Percentiles rank a stretch among this genome's conserved stretches.
Evolutionary conservation across 2,888 invertebrate genomes (phyloP).

Genomic region (Xanthia icteritia): DNA sequence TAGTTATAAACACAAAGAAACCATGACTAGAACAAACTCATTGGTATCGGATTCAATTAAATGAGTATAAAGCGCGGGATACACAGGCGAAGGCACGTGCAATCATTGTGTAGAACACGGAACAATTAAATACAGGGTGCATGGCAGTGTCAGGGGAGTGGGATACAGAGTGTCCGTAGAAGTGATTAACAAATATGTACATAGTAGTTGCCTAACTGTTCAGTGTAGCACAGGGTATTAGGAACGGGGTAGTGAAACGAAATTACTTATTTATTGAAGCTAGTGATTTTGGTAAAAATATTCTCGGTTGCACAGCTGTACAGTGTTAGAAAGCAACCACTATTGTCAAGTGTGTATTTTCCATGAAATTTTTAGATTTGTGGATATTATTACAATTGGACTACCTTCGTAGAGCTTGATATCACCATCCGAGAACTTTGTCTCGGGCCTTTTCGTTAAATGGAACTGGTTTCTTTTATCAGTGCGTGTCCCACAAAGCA

Average conservation of each 20-base stretch:
- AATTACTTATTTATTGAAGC: too few species aligned
- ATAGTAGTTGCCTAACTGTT: too few species aligned
- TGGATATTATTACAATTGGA: too few species aligned
- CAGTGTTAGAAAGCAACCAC: too few species aligned
- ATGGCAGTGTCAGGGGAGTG: not conserved
- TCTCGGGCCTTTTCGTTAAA: not conserved
- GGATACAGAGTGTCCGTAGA: not conserved
- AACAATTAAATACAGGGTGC: not conserved
- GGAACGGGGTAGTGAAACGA: not conserved
- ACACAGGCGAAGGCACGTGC: not conserved
- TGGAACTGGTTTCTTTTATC: conserved; percentile 34
- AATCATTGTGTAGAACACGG: not conserved
- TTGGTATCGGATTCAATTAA: conserved; percentile 23
- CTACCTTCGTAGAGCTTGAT: not conserved
- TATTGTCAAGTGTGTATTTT: too few species aligned
- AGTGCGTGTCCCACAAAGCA: conserved; percentile 15
- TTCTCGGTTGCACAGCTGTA: too few species aligned
- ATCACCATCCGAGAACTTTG: conserved; percentile 12
- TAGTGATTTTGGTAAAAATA: too few species aligned
- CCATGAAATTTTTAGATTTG: too few species aligned
- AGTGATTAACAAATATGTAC: conserved; percentile 1
- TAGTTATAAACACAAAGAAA: conserved; percentile 16
- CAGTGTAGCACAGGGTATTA: not conserved
- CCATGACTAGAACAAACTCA: conserved; percentile 20
- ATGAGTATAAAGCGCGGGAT: not conserved